Evolutionary conservation across 2,797 vertebrate genomes (phyloP).

Genomic region (Cheirogaleus major): DNA sequence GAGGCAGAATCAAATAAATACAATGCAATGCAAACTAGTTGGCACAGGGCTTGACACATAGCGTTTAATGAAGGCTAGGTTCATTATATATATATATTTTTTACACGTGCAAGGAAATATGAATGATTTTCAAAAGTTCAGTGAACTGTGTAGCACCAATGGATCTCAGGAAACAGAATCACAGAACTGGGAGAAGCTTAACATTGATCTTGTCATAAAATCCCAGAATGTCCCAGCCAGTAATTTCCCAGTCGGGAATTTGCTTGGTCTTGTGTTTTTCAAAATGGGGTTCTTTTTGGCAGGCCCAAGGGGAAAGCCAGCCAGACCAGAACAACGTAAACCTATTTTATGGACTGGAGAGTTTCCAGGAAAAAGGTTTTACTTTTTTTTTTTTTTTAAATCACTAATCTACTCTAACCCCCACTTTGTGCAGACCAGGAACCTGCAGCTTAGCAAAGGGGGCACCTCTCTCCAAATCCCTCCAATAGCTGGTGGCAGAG

Average conservation of each 20-base stretch:
- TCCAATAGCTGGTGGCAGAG: not conserved
- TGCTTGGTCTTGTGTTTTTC: not conserved
- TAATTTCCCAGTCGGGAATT: not conserved
- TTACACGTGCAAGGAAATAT: not conserved
- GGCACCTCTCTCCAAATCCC: not conserved
- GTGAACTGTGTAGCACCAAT: not conserved
- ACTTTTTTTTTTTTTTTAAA: not conserved
- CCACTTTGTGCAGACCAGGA: not conserved
- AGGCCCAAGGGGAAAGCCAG: not conserved
- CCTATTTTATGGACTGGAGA: not conserved
- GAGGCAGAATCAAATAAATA: not conserved
- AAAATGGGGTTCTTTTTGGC: not conserved
- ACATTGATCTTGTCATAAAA: not conserved
- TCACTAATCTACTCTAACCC: not conserved
- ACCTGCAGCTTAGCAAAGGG: not conserved
- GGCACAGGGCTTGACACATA: not conserved
- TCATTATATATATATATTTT: not conserved
- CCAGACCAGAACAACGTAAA: not conserved
- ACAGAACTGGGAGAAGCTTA: not conserved
- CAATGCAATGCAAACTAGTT: not conserved
- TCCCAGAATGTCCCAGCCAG: not conserved
- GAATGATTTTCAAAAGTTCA: conserved; percentile 17
- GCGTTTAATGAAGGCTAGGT: not conserved
- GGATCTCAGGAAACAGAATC: not conserved
- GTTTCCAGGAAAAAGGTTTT: not conserved